Conservation (phyloP, 2,888 invertebrate species). For the Ganaspis brasiliensis region DNA sequence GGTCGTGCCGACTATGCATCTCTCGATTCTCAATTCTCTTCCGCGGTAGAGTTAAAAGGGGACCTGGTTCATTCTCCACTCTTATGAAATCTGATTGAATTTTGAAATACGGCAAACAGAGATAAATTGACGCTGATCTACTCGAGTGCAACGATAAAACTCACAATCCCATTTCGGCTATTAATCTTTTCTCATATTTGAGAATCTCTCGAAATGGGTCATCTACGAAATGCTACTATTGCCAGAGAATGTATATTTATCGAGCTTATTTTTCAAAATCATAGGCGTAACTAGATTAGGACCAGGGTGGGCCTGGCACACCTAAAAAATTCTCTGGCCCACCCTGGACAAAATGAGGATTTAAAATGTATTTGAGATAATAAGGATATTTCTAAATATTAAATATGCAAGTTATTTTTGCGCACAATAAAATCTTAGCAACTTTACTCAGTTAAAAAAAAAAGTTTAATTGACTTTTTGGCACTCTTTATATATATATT, state of each 20-base stretch:
- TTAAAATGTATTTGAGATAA: no score
- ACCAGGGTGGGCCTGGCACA: no score
- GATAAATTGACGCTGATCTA: slow-evolving; percentile 45
- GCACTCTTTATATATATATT: no score
- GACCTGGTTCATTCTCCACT: slow-evolving; percentile 27
- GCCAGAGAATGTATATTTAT: neutral
- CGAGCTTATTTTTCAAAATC: neutral
- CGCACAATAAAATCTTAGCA: no score
- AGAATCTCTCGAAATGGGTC: slow-evolving; percentile 12
- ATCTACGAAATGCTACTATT: neutral
- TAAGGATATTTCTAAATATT: no score
- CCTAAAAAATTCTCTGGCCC: no score
- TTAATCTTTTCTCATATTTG: slow-evolving; percentile 31
- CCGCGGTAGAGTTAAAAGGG: slow-evolving; percentile 38
- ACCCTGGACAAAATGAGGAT: no score
- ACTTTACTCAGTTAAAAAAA: no score
- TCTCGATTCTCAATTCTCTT: slow-evolving; percentile 48
- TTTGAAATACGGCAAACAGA: slow-evolving; percentile 56
- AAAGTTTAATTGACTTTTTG: no score
- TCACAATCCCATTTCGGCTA: slow-evolving; percentile 29
- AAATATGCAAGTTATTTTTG: no score
- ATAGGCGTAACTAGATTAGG: no score
- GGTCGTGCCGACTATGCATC: slow-evolving; percentile 70
- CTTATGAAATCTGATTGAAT: slow-evolving; percentile 59
- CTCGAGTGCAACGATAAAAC: slow-evolving; percentile 39